phyloP scores from a whole-genome alignment of 1,140 invertebrate species.

The Ridgeia piscesae region DNA sequence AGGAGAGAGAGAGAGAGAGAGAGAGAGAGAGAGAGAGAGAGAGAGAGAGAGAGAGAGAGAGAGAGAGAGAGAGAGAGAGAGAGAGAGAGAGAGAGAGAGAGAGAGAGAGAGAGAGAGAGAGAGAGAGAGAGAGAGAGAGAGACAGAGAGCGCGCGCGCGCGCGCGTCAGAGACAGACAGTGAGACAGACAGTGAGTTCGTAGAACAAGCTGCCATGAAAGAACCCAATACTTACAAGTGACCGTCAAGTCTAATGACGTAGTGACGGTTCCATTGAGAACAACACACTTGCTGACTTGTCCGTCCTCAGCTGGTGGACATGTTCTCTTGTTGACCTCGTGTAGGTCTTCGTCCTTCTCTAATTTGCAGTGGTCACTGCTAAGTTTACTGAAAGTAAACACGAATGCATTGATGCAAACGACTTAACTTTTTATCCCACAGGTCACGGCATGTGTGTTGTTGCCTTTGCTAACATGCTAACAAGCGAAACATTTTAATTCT shows the following conservation, averaged over 20 bases:
- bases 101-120: too few relatives aligned
- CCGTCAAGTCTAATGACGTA: background rate
- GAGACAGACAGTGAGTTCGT: too few relatives aligned
- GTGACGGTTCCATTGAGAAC: background rate
- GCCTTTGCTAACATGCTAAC: too few relatives aligned
- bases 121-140: too few relatives aligned
- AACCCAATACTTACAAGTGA: background rate
- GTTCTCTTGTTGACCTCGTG: background rate
- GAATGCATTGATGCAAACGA: background rate
- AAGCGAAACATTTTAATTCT: too few relatives aligned
- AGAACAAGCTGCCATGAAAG: background rate
- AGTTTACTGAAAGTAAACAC: background rate
- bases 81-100: too few relatives aligned
- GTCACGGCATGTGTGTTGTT: too few relatives aligned
- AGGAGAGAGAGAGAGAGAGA: slow-evolving; percentile 27
- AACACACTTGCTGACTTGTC: background rate
- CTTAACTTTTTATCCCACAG: too few relatives aligned
- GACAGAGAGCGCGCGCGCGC: too few relatives aligned
- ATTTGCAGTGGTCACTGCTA: background rate
- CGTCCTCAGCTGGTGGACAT: background rate
- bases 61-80: slow-evolving; percentile 9
- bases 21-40: slow-evolving; percentile 31
- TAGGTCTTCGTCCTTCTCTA: background rate
- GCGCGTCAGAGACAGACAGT: too few relatives aligned
- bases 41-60: slow-evolving; percentile 29